A percentile compares a stretch with the other conserved stretches of the same genome.
phyloP scores from a whole-genome alignment of 2,888 invertebrate species.

The Nezara viridula region DNA sequence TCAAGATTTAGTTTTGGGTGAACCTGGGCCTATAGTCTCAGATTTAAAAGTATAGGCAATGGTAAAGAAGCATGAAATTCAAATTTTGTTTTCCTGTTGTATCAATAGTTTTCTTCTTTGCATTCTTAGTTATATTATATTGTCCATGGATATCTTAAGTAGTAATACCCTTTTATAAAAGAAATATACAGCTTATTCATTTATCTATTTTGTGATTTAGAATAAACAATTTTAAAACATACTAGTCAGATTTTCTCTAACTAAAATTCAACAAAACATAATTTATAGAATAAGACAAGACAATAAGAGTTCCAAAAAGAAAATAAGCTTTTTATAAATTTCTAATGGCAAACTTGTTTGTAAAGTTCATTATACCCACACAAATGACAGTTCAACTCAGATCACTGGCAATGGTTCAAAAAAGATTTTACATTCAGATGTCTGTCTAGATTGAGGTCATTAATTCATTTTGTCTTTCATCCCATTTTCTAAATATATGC shows the following conservation, averaged over 20 bases:
- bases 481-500: background rate
- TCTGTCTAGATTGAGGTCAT: slow-evolving; percentile 9
- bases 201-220: background rate
- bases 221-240: background rate
- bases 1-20: background rate
- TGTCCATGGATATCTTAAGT: background rate
- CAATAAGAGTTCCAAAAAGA: background rate
- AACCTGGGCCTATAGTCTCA: background rate
- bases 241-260: background rate
- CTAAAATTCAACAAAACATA: background rate
- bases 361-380: slow-evolving; percentile 33
- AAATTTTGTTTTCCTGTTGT: background rate
- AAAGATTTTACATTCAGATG: slow-evolving; percentile 25
- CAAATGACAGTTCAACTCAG: background rate
- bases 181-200: background rate
- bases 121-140: background rate
- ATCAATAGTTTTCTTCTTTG: background rate
- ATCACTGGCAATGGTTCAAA: slow-evolving; percentile 45
- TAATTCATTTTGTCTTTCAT: background rate
- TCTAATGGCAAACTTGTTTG: background rate
- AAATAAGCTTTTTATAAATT: background rate
- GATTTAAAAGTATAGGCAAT: background rate
- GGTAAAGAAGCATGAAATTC: background rate
- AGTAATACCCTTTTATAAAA: background rate
- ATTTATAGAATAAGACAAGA: too few relatives aligned